These are phyloP conservation scores for Euphysa ruthae DNA, from an alignment of 30 jellyfish, hydroid and myxozoan genomes.

Conservation along the genomic window DNA sequence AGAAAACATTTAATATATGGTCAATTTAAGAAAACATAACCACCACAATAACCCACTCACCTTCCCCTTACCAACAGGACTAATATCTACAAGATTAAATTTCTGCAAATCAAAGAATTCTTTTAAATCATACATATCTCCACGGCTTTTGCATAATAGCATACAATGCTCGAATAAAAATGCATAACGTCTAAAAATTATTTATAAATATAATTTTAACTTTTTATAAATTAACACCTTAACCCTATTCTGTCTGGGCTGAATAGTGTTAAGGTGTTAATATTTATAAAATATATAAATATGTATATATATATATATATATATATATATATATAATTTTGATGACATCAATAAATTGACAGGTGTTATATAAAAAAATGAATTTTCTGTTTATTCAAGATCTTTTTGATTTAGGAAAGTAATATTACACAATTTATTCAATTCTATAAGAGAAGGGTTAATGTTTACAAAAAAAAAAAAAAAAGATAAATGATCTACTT, in stretches of 20 bases:
- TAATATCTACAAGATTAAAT: conserved; percentile 51
- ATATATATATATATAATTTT: too few relatives aligned
- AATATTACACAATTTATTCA: too few relatives aligned
- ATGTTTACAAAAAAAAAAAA: too few relatives aligned
- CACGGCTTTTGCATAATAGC: conserved; percentile 61
- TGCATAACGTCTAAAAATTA: conserved; percentile 57
- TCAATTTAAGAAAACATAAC: neutral
- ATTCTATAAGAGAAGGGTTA: too few relatives aligned
- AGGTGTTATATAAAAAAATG: too few relatives aligned
- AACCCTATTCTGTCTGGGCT: neutral
- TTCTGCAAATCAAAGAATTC: conserved; percentile 67
- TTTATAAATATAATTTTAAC: too few relatives aligned
- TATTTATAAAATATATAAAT: too few relatives aligned
- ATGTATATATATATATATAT: too few relatives aligned
- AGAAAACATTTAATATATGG: neutral
- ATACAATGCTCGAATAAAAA: conserved; percentile 65
- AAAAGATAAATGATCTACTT: too few relatives aligned
- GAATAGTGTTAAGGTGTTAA: neutral
- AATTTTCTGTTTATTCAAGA: too few relatives aligned
- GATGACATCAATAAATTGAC: too few relatives aligned
- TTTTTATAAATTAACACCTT: neutral
- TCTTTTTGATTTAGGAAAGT: too few relatives aligned
- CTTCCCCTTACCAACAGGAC: conserved; percentile 65
- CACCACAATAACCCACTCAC: conserved; percentile 29
- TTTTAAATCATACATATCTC: conserved; percentile 66